A percentile compares a stretch with the other conserved stretches of the same genome.
Conservation (phyloP, 2,113 vertebrate genomes). For the Axis porcinus region DNA sequence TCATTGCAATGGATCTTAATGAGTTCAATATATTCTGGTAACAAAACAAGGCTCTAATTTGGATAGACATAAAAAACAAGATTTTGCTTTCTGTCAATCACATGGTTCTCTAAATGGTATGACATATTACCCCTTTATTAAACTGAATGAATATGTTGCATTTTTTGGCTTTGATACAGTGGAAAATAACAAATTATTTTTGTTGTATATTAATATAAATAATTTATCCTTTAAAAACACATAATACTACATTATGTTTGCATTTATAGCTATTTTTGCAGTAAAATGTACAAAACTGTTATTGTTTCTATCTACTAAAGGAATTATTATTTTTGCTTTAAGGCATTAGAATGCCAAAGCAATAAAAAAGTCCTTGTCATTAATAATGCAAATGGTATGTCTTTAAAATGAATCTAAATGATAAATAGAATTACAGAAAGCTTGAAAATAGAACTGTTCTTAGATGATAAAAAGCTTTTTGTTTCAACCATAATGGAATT, state of each 20-base stretch:
- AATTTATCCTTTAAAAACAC: neutral
- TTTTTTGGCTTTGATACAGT: neutral
- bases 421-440: neutral
- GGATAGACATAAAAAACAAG: neutral
- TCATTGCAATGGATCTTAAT: neutral
- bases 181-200: neutral
- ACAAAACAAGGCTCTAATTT: neutral
- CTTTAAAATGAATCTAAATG: constrained; percentile 42
- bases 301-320: constrained; percentile 8
- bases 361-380: constrained; percentile 3
- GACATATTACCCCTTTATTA: neutral
- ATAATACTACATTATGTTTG: neutral
- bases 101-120: neutral
- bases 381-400: neutral
- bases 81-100: neutral
- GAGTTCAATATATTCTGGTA: neutral
- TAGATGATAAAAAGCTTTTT: neutral
- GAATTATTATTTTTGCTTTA: neutral
- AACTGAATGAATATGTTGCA: neutral
- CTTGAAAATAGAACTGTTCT: constrained; percentile 21
- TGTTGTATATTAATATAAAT: neutral
- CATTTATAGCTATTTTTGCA: neutral
- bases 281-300: neutral
- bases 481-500: neutral
- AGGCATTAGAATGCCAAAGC: neutral